Base-by-base conservation (phyloP, 2,888 invertebrate genomes). In the Cantharis rufa region DNA sequence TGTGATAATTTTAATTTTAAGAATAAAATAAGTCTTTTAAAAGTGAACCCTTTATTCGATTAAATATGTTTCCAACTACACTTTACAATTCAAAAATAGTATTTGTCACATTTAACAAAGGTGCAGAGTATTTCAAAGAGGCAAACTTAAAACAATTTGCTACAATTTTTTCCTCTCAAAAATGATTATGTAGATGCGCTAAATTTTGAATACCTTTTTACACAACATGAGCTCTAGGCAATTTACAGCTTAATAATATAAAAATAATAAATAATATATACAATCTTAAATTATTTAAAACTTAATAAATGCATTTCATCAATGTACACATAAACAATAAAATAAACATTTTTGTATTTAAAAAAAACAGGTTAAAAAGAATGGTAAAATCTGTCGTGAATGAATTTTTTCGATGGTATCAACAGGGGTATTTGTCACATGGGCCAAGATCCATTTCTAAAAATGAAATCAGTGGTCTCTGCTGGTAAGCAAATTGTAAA, bases 351-450 rank as follows among this genome's bases (percentile, higher is more conserved):
- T 16, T 61, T 13, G 11, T 66, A 15, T 28, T 24, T 24, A 24
- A 24, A 24, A 24, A 24, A 24, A 11, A 32, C 69, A 15, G 18
- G 61, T 78, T 82, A 84, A 78, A 84, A 84, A 79, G 81, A 81
- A 15, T 83, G 83, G 74, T 84, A 84, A 81, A 84, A 84, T 77
- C 83, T 76, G 68, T 82, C 80, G 75, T 82, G 83, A 77, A 83
- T 80, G 78, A 83, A 81, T 68, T 80, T 75, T 75, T 79, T 83
- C 18, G 81, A 75, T 15, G 81, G 80, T 69, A 79, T 70, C 10
- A 83, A 79, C 69, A 82, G 72, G 18, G 82, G 81, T 81, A 83
- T 83, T 75, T 83, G 84, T 84, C 84, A 84, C 79, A 82, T 83
- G 69, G 81, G 79, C 83, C 82, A 83, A 61, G 78, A 71, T 62